Evolutionary conservation across 2,113 vertebrate genomes (phyloP), one percentile per base, ranked within the genome.

Genomic region (Anguilla japonica): DNA sequence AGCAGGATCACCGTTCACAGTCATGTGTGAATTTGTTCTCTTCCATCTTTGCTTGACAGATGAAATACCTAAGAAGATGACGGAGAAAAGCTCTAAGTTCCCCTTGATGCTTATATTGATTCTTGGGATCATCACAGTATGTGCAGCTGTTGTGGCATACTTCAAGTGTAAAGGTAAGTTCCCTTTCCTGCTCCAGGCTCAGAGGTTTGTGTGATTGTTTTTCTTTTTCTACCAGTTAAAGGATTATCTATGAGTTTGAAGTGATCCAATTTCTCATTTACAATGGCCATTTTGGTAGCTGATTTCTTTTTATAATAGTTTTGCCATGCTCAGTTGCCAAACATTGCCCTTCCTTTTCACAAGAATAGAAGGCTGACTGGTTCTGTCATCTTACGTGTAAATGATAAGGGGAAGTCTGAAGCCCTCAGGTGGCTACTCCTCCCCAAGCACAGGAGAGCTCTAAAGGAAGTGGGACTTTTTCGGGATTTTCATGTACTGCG

Each of bases 41-140:
- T 20, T 46, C 20, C 81, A 34, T 41, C 22, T 16, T 5, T 40
- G 34, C 40, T 87, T 71, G 40, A 29, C 85, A 91, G 90, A 85
- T 53, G 90, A 91, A 67, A 75, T 91, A 83, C 63, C 83, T 41
- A 16, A 2, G 82, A 50, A 2, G 15, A 7, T 9, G 14, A 18
- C 15, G 18, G 5, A 26, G 80, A 79, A 5, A 63, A 1, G n/a
- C 46, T 81, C 41, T 0, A n/a, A 67, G 67, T 34, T n/a, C 84
- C 13, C 85, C 0, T 1, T 87, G 26, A 29, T 86, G 82, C 43
- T 83, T 20, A 1, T 86, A 41, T 56, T 63, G 20, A 41, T 86
- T 16, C 5, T 63, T 46, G 56, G 57, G 56, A 43, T 5, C 41
- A 40, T 81, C 5, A 8, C 60, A 29, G 18, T 41, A 39, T 53